These are phyloP conservation scores for Prionace glauca DNA, from an alignment of 2,797 vertebrate genomes.

Conservation along the genomic window DNA sequence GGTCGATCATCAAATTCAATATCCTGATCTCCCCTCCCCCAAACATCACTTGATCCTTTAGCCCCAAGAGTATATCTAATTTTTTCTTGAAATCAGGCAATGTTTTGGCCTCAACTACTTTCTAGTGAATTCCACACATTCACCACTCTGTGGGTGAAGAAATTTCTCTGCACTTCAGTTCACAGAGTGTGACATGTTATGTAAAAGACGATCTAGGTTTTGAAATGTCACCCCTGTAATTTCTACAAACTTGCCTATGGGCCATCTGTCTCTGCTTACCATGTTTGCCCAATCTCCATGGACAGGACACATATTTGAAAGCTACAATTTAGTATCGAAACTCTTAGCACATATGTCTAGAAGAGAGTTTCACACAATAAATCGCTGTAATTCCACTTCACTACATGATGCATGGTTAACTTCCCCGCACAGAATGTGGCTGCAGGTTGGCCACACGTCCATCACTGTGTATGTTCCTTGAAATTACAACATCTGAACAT, in stretches of 20 bases:
- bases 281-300: not conserved
- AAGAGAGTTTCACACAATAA: not conserved
- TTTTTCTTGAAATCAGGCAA: too few relatives aligned
- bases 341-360: not conserved
- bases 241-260: not conserved
- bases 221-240: not conserved
- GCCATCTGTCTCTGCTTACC: not conserved
- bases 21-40: too few relatives aligned
- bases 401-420: not conserved
- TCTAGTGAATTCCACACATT: too few relatives aligned
- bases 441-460: not conserved
- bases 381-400: not conserved
- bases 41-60: too few relatives aligned
- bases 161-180: too few relatives aligned
- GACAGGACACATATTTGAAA: not conserved
- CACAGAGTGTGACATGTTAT: too few relatives aligned
- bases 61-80: too few relatives aligned
- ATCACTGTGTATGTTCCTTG: not conserved
- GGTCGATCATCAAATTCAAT: too few relatives aligned
- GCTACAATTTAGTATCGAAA: not conserved
- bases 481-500: slow-evolving; percentile 5
- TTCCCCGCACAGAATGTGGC: not conserved
- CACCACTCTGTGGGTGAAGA: too few relatives aligned
- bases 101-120: too few relatives aligned
- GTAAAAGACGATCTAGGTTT: too few relatives aligned